phyloP scores from a whole-genome alignment of 1,140 invertebrate genomes.

The Zaprionus nigranus region DNA sequence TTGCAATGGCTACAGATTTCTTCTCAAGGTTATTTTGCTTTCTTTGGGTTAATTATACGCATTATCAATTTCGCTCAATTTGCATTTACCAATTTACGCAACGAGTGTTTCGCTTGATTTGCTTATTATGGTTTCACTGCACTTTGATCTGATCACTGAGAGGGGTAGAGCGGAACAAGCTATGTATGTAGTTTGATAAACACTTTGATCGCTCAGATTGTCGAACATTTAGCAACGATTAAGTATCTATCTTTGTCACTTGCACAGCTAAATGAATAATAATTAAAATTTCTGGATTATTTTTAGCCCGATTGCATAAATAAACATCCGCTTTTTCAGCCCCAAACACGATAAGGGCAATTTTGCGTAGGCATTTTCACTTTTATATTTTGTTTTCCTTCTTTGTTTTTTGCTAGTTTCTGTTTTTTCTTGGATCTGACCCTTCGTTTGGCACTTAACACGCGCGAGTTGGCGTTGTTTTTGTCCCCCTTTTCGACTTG shows the following conservation, averaged over 20 bases:
- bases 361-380: conserved; percentile 29
- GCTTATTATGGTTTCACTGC: conserved; percentile 39
- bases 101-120: conserved; percentile 60
- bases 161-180: background rate
- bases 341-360: conserved; percentile 28
- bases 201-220: conserved; percentile 40
- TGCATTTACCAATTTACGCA: conserved; percentile 68
- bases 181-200: conserved; percentile 39
- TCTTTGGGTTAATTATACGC: conserved; percentile 50
- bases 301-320: conserved; percentile 38
- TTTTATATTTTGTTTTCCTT: conserved; percentile 14
- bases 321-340: conserved; percentile 32
- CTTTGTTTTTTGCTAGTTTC: conserved; percentile 14
- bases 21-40: conserved; percentile 11
- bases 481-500: conserved; percentile 54
- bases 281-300: conserved; percentile 19
- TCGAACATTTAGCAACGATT: conserved; percentile 40
- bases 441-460: conserved; percentile 63
- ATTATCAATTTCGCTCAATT: conserved; percentile 53
- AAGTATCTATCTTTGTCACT: conserved; percentile 49
- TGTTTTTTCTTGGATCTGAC: conserved; percentile 35
- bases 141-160: conserved; percentile 60
- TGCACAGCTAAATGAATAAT: conserved; percentile 47
- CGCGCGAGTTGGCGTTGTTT: conserved; percentile 54
- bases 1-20: conserved; percentile 41